Percentiles rank a stretch among this genome's conserved stretches.
These are phyloP conservation scores for Benthosema pterotum DNA, from an alignment of 2,797 vertebrate species.

Conservation along the genomic window DNA sequence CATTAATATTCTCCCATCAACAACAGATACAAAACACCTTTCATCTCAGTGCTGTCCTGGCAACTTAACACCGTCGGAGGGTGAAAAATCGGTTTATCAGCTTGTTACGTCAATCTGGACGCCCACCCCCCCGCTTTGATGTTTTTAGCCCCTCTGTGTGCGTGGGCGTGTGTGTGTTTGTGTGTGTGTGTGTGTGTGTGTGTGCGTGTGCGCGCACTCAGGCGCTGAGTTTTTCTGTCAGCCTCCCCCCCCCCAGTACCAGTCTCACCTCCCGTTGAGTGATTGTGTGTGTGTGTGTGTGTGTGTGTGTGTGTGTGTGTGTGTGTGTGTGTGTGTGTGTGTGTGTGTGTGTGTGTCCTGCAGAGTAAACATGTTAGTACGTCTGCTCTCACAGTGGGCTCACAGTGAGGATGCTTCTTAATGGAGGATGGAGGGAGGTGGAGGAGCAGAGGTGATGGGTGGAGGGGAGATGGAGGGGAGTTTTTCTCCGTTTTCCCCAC, in stretches of 20 bases:
- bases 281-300: constrained; percentile 60
- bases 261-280: constrained; percentile 54
- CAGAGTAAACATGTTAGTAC: constrained; percentile 75
- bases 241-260: constrained; percentile 33
- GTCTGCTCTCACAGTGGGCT: constrained; percentile 75
- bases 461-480: constrained; percentile 17
- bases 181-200: constrained; percentile 33
- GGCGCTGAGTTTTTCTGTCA: constrained; percentile 41
- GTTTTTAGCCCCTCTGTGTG: constrained; percentile 30
- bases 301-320: constrained; percentile 58
- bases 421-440: constrained; percentile 33
- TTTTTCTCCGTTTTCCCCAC: no score
- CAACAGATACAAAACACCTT: constrained; percentile 60
- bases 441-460: background rate
- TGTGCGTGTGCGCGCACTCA: constrained; percentile 28
- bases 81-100: constrained; percentile 63
- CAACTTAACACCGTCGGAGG: constrained; percentile 43
- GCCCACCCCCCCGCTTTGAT: constrained; percentile 54
- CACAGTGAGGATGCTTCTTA: constrained; percentile 50
- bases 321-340: constrained; percentile 55
- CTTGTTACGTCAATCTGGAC: constrained; percentile 65
- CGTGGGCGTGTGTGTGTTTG: constrained; percentile 12
- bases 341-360: constrained; percentile 46
- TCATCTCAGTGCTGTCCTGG: constrained; percentile 67
- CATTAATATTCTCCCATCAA: constrained; percentile 63